Conservation (phyloP, 2,113 vertebrate species). For the Malurus cyaneus region DNA sequence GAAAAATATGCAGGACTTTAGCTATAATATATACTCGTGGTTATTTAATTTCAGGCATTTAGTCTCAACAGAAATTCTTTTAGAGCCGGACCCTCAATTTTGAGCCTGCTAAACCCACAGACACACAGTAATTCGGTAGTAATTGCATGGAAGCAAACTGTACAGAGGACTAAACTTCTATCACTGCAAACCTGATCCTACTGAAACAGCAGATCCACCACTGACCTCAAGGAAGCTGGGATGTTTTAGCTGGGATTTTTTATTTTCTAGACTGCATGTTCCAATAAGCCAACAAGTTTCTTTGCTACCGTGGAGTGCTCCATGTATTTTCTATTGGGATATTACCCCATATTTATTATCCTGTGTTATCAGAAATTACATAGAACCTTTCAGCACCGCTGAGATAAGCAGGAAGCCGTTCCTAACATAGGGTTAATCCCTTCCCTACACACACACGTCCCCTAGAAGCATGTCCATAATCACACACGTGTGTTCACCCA, state of each 20-base stretch:
- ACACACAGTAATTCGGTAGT: neutral
- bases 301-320: neutral
- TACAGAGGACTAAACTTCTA: neutral
- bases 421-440: neutral
- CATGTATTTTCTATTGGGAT: neutral
- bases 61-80: neutral
- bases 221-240: neutral
- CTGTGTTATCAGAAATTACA: neutral
- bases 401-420: neutral
- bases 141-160: neutral
- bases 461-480: neutral
- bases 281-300: neutral
- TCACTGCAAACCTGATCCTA: neutral
- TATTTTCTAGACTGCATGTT: neutral
- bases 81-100: neutral
- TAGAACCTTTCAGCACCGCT: neutral
- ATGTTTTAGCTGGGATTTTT: neutral
- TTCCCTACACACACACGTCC: neutral
- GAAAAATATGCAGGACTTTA: neutral
- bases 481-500: accelerated
- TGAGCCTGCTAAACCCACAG: neutral
- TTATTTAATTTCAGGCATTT: neutral
- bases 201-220: neutral
- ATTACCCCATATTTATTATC: neutral
- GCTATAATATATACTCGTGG: neutral